These are phyloP conservation scores for Pangasius djambal DNA, from an alignment of 2,797 vertebrate genomes.

Conservation along the genomic window DNA sequence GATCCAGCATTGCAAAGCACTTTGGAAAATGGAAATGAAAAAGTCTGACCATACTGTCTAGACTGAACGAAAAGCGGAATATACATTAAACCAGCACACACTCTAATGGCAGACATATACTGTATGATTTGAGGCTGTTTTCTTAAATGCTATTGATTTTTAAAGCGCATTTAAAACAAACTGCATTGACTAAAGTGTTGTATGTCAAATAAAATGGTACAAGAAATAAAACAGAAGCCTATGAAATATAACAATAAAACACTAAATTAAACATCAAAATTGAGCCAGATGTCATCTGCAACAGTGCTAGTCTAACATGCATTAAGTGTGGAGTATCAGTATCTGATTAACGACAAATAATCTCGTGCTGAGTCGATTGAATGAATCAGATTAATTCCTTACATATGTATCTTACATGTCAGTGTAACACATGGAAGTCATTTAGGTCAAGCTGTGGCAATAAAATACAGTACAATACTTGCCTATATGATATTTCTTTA, in stretches of 20 bases:
- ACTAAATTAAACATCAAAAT: neutral
- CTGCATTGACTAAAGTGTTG: neutral
- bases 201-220: neutral
- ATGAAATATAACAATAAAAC: neutral
- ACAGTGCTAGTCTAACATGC: neutral
- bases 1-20: neutral
- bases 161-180: neutral
- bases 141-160: neutral
- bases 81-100: neutral
- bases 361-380: neutral
- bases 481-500: neutral
- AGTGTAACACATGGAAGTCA: neutral
- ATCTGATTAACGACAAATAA: neutral
- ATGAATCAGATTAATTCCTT: neutral
- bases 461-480: neutral
- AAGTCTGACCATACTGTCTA: neutral
- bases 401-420: neutral
- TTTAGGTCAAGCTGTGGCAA: neutral
- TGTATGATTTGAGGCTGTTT: neutral
- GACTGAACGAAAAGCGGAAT: neutral
- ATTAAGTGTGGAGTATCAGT: neutral
- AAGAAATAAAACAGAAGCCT: neutral
- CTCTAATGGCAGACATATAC: neutral
- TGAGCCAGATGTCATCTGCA: neutral
- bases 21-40: slow-evolving; percentile 14